phyloP scores from a whole-genome alignment of 2,888 invertebrate species.

The Mantis religiosa region DNA sequence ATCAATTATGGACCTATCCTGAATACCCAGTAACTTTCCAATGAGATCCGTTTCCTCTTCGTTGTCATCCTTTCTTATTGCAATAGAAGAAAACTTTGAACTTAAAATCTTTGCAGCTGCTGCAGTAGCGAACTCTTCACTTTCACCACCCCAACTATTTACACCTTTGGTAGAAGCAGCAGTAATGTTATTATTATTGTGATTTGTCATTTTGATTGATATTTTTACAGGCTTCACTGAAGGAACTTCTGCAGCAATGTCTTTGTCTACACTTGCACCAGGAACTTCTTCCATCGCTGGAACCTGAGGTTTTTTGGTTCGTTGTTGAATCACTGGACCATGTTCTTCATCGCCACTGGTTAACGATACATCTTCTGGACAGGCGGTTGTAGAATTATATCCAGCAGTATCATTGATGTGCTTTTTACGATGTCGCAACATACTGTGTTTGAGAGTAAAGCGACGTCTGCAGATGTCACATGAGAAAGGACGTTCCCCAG shows the following conservation, averaged over 20 bases:
- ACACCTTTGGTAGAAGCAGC: background rate
- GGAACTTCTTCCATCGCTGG: background rate
- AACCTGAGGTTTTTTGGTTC: conserved; percentile 22
- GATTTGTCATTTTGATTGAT: conserved; percentile 18
- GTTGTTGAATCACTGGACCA: background rate
- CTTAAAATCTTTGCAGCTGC: conserved; percentile 19
- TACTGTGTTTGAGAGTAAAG: conserved; percentile 91
- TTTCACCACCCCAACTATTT: background rate
- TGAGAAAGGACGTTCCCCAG: conserved; percentile 86
- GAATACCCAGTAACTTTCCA: conserved; percentile 83
- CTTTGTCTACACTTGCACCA: conserved; percentile 18
- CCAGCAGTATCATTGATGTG: conserved; percentile 50
- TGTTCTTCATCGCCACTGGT: conserved; percentile 32
- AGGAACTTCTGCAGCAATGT: background rate
- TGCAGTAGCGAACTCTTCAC: conserved; percentile 1
- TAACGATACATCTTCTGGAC: conserved; percentile 38
- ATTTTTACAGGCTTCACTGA: background rate
- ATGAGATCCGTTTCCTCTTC: conserved; percentile 61
- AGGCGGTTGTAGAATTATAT: conserved; percentile 44
- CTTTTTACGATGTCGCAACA: conserved; percentile 89
- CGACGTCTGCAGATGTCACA: conserved; percentile 84
- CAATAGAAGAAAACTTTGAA: conserved; percentile 10
- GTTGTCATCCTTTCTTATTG: background rate
- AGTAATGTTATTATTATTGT: conserved; percentile 27
- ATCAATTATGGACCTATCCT: conserved; percentile 80